Conservation (phyloP, 2,113 vertebrate species). For the Mustela nigripes region DNA sequence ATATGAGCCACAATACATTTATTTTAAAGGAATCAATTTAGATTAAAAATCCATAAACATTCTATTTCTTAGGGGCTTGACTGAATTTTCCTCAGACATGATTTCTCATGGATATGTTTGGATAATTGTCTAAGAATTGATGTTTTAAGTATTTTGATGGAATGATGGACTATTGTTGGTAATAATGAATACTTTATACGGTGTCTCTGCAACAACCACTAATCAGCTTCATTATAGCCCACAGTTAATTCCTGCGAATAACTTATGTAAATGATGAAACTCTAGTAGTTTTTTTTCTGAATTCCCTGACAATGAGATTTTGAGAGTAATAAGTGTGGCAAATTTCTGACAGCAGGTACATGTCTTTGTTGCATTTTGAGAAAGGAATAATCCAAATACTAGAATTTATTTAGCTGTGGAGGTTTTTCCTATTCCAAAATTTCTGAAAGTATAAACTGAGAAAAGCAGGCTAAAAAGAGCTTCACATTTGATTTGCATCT, state of each 20-base stretch:
- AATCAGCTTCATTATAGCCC: conserved; percentile 78
- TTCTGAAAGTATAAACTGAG: conserved; percentile 80
- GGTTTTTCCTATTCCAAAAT: conserved; percentile 75
- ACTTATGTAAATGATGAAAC: conserved; percentile 70
- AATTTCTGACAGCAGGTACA: conserved; percentile 80
- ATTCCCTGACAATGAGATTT: conserved; percentile 79
- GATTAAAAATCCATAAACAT: background rate
- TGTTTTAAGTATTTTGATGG: conserved; percentile 84
- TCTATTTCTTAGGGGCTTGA: conserved; percentile 56
- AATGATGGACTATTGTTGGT: conserved; percentile 71
- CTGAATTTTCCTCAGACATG: conserved; percentile 73
- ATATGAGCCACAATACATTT: background rate
- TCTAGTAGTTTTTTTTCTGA: conserved; percentile 76
- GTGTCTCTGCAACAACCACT: conserved; percentile 64
- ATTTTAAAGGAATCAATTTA: conserved; percentile 44
- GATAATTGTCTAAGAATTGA: conserved; percentile 79
- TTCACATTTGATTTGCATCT: conserved; percentile 87
- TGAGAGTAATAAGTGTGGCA: conserved; percentile 43
- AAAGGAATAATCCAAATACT: conserved; percentile 81
- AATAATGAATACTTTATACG: conserved; percentile 73
- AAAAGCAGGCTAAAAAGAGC: conserved; percentile 78
- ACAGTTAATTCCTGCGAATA: conserved; percentile 66
- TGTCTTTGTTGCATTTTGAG: conserved; percentile 81
- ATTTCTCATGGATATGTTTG: conserved; percentile 64
- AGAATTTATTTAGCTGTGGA: conserved; percentile 82